Conservation (phyloP, 2,113 vertebrate genomes). For the Irena cyanogastra region DNA sequence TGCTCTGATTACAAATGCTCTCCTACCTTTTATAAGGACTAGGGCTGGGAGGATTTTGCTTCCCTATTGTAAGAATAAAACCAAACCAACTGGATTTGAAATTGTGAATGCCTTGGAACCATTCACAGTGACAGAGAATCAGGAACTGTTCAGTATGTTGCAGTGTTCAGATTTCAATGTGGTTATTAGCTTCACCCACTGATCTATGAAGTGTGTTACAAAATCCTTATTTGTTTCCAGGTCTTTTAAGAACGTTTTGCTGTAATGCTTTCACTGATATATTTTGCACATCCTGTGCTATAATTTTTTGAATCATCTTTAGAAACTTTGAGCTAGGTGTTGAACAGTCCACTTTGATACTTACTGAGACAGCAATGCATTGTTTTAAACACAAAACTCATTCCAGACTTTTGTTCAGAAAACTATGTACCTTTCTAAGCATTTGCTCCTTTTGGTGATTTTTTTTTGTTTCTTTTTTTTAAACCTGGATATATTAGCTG, state of each 20-base stretch:
- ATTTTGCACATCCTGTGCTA: neutral
- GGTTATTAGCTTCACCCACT: neutral
- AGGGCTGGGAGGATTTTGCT: neutral
- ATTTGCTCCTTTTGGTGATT: neutral
- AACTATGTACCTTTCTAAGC: neutral
- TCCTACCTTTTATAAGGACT: neutral
- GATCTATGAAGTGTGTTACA: neutral
- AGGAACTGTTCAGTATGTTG: neutral
- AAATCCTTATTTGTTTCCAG: neutral
- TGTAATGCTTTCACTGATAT: neutral
- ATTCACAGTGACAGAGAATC: neutral
- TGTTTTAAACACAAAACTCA: neutral
- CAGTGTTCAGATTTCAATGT: rapidly evolving
- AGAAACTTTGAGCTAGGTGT: neutral
- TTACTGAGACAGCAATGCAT: neutral
- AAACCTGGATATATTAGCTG: neutral
- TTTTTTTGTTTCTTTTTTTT: neutral
- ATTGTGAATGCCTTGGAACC: neutral
- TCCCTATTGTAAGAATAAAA: neutral
- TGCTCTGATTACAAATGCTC: neutral
- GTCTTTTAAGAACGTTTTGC: neutral
- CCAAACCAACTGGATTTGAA: neutral
- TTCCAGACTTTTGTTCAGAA: neutral
- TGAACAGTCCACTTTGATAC: neutral
- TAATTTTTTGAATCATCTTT: neutral